A percentile compares a stretch with the other conserved stretches of the same genome.
phyloP scores from a whole-genome alignment of 2,797 vertebrate genomes.

The Dryobates pubescens region DNA sequence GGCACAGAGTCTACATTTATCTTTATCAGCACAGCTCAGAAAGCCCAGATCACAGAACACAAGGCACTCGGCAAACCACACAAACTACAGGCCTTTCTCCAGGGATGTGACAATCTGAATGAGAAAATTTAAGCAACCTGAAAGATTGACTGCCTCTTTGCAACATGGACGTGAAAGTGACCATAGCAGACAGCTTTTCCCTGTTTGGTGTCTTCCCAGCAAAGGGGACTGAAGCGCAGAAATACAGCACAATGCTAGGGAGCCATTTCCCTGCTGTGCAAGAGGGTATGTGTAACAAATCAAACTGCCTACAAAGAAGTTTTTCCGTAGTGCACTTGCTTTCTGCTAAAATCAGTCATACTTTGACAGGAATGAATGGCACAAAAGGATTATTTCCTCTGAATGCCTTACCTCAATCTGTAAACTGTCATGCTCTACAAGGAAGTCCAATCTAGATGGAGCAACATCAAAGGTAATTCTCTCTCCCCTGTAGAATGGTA shows the following conservation, averaged over 20 bases:
- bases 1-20: not conserved
- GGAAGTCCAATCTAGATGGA: constrained; percentile 91
- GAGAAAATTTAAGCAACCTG: not conserved
- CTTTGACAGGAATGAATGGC: not conserved
- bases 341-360: not conserved
- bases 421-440: constrained; percentile 91
- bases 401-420: constrained; percentile 85
- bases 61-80: not conserved
- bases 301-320: not conserved
- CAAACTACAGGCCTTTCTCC: not conserved
- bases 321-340: not conserved
- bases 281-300: not conserved
- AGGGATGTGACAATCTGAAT: not conserved
- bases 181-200: not conserved
- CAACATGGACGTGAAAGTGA: not conserved
- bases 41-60: not conserved
- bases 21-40: not conserved
- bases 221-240: not conserved
- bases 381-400: not conserved
- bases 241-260: not conserved
- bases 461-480: constrained; percentile 98
- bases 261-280: not conserved
- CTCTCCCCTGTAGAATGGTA: constrained; percentile 96
- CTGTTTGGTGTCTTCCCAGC: not conserved
- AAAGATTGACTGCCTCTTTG: not conserved